Evolutionary conservation across 2,888 invertebrate genomes (phyloP), one percentile per base, ranked within the genome.

Genomic region (Idaea biselata): DNA sequence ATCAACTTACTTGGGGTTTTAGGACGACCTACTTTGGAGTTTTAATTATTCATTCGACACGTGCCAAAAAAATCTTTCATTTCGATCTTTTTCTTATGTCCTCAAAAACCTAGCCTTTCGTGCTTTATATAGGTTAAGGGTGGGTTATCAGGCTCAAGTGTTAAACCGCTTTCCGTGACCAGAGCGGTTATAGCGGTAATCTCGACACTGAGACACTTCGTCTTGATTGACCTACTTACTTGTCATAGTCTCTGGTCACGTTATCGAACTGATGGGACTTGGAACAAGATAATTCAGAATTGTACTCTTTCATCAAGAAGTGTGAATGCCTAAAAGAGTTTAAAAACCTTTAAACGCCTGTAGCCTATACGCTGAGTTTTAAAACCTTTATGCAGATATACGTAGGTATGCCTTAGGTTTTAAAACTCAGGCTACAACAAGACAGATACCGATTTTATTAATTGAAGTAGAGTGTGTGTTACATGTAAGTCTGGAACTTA

Each of bases 151-250:
- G 11, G 11, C 14, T 44, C 7, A 32, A 44, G 44, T 44, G 44
- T 44, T 44, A 44, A 44, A 44, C 44, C 44, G 44, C 44, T 44
- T 44, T 44, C 44, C 44, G 44, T 44, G 44, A 44, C 44, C 44
- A 44, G 3, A 44, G 7, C 14, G 44, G 44, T 44, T 44, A 44
- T 44, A 14, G 44, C 44, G 11, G 44, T 44, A 44, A 44, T 44
- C 44, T 44, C 3, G 11, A 14, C 44, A 14, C 14, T 44, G 11
- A 44, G 44, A 44, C 44, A 44, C 44, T 44, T 44, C 14, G 11
- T 44, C 44, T 44, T 44, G 44, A 44, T 44, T 44, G 44, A 11
- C 44, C 44, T 11, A 44, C 44, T 44, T 44, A 14, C 44, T 44
- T 44, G 44, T 44, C 44, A 44, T 44, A 44, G 44, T 11, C 44